Conservation (phyloP, 2,888 invertebrate species). For the Stenolophus ochropezus region DNA sequence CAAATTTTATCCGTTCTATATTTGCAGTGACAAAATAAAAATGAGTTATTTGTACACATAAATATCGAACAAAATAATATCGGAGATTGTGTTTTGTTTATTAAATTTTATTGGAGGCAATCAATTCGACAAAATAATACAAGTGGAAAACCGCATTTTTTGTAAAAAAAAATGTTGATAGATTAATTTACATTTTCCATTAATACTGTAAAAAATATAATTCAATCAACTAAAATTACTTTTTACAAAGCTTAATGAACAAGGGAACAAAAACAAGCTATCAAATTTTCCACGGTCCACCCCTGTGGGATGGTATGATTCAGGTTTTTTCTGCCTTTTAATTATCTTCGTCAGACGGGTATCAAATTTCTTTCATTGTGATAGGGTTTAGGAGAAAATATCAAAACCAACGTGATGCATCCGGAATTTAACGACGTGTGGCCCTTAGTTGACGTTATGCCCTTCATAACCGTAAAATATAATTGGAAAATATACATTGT, state of each 20-base stretch:
- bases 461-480: constrained; percentile 32
- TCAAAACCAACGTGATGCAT: constrained; percentile 63
- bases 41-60: too few relatives aligned
- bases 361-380: constrained; percentile 67
- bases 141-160: too few relatives aligned
- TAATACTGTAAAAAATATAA: not conserved
- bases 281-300: constrained; percentile 9
- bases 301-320: constrained; percentile 14
- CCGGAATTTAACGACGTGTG: constrained; percentile 66
- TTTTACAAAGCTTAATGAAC: not conserved
- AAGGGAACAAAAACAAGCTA: not conserved
- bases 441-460: not conserved
- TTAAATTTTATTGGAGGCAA: too few relatives aligned
- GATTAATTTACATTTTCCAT: not conserved
- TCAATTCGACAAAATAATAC: too few relatives aligned
- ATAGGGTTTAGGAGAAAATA: constrained; percentile 60
- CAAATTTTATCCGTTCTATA: too few relatives aligned
- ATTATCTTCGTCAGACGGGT: constrained; percentile 67
- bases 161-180: too few relatives aligned
- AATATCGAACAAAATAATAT: too few relatives aligned
- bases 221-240: constrained; percentile 6
- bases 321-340: constrained; percentile 62
- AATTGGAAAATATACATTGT: constrained; percentile 25
- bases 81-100: too few relatives aligned
- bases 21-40: too few relatives aligned